Evolutionary conservation across 2,113 vertebrate genomes (phyloP).

Genomic region (Varanus salvator): DNA sequence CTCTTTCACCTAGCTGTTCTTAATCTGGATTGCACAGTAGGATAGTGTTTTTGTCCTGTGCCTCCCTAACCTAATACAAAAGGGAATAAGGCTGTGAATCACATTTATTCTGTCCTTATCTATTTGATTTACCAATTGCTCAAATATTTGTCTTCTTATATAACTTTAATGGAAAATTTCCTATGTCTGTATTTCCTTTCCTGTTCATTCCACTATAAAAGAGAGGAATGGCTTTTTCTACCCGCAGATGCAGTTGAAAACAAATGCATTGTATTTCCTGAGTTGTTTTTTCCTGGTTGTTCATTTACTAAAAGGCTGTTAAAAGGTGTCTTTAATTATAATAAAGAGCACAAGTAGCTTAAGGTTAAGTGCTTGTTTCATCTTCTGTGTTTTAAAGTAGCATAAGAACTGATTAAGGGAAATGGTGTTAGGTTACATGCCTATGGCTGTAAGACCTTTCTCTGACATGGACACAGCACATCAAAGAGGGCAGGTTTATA

Average conservation of each 20-base stretch:
- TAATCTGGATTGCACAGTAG: slow-evolving; percentile 46
- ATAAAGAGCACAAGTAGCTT: slow-evolving; percentile 23
- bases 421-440: neutral
- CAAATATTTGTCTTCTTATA: slow-evolving; percentile 70
- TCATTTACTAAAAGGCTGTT: slow-evolving; percentile 3
- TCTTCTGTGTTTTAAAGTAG: slow-evolving; percentile 29
- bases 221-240: neutral
- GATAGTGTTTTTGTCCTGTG: slow-evolving; percentile 25
- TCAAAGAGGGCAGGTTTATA: neutral
- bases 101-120: slow-evolving; percentile 65
- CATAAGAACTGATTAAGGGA: slow-evolving; percentile 12
- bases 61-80: slow-evolving; percentile 52
- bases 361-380: neutral
- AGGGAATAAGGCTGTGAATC: slow-evolving; percentile 60
- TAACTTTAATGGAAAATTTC: slow-evolving; percentile 66
- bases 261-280: neutral
- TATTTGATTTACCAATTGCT: slow-evolving; percentile 60
- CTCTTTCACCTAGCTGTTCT: slow-evolving; percentile 38
- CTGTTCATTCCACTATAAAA: slow-evolving; percentile 36
- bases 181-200: slow-evolving; percentile 50
- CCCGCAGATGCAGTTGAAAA: neutral
- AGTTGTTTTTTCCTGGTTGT: neutral
- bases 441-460: neutral
- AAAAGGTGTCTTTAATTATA: slow-evolving; percentile 28
- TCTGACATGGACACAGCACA: neutral